Base-by-base conservation (phyloP, 2,113 vertebrate genomes). In the Muntiacus reevesi region DNA sequence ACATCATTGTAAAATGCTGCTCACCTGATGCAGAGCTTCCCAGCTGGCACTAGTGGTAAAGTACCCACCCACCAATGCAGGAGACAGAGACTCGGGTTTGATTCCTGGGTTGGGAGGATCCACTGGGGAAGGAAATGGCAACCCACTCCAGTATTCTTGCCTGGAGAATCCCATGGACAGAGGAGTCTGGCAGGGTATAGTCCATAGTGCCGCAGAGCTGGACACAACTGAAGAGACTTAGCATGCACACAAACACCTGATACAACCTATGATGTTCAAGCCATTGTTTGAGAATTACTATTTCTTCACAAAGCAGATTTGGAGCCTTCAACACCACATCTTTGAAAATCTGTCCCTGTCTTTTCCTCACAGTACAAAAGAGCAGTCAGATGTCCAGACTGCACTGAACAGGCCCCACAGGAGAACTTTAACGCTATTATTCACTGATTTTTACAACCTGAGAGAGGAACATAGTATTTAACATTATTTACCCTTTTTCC, bases 271-370 rank as follows among this genome's bases (percentile, higher is more conserved):
- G 97, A 97, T 98, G 96, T 93, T 96, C 97, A 93, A 57, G 97
- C 94, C 83, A 96, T 74, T 96, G 97, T 93, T 89, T 93, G 98
- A 96, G 86, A 98, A 97, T 67, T 81, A 93, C 2, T 96, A 82
- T 94, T 97, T 97, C 94, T 96, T 98, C 92, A 97, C 94, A 98
- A 98, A 98, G 95, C 91, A 95, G 92, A 17, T 91, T 95, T 94
- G 96, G 96, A 90, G 94, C 95, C 96, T 96, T 95, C 90, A 92
- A 0, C 76, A 94, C 97, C 94, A 95, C 79, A 81, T 59, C 81
- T 89, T 64, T 64, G 15, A n/a, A 64, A 17, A 64, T n/a, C 62
- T 67, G 62, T n/a, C 62, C 33, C 62, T 10, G 33, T 67, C 16
- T 67, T 67, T 33, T 67, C 62, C 62, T 67, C 2, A 67, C 33